Evolutionary conservation across 1,140 invertebrate species (phyloP).

Genomic region (Rhysida immarginata): DNA sequence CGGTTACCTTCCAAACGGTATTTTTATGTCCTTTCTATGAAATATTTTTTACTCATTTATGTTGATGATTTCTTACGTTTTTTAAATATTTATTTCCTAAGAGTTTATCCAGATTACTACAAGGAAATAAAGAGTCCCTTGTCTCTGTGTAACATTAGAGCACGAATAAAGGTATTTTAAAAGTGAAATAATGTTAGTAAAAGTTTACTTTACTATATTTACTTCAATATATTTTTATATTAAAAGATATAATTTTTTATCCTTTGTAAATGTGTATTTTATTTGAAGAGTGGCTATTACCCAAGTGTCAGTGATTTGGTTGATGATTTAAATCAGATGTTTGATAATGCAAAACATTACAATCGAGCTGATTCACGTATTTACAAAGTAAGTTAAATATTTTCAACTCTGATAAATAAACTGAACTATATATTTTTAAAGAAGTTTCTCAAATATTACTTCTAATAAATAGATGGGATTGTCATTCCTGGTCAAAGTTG

Average conservation of each 20-base stretch:
- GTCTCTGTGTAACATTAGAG: slow-evolving; percentile 79
- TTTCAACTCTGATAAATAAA: too few species aligned
- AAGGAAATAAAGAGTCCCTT: slow-evolving; percentile 92
- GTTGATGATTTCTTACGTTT: background rate
- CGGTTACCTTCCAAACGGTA: slow-evolving; percentile 65
- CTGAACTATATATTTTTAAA: background rate
- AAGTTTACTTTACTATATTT: slow-evolving; percentile 9
- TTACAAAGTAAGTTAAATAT: slow-evolving; percentile 49
- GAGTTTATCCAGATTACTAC: slow-evolving; percentile 89
- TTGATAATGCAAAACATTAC: slow-evolving; percentile 93
- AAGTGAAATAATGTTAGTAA: background rate
- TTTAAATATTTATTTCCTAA: slow-evolving; percentile 17
- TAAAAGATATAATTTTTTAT: slow-evolving; percentile 3
- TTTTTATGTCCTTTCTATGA: background rate
- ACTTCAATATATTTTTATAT: slow-evolving; percentile 6
- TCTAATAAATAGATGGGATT: too few species aligned
- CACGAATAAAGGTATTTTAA: slow-evolving; percentile 58
- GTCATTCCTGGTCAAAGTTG: too few species aligned
- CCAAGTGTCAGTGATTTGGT: slow-evolving; percentile 73
- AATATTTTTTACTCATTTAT: background rate
- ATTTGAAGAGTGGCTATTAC: slow-evolving; percentile 55
- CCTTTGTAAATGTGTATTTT: slow-evolving; percentile 11
- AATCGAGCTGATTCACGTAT: slow-evolving; percentile 74
- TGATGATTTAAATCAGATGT: slow-evolving; percentile 94
- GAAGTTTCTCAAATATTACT: too few species aligned